Evolutionary conservation across 2,113 vertebrate species (phyloP).

Genomic region (Athene cunicularia): DNA sequence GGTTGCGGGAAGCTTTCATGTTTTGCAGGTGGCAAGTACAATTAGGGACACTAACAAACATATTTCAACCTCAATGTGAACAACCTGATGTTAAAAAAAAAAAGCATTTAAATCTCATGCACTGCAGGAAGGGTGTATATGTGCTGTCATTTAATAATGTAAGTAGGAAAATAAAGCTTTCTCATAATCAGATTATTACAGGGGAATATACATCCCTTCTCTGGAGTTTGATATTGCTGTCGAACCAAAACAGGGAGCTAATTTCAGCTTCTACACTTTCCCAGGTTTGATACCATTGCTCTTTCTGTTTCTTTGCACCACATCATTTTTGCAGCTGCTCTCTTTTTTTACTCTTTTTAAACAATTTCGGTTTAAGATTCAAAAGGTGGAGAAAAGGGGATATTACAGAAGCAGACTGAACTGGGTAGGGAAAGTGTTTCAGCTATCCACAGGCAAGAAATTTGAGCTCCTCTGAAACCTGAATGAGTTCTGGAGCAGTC

Average conservation of each 20-base stretch:
- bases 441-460: slow-evolving; percentile 26
- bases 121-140: not conserved
- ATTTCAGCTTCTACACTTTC: not conserved
- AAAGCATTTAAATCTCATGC: not conserved
- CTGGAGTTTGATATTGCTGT: not conserved
- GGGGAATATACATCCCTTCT: not conserved
- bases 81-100: not conserved
- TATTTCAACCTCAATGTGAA: not conserved
- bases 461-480: slow-evolving; percentile 48
- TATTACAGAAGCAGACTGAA: not conserved
- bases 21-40: not conserved
- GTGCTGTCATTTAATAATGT: not conserved
- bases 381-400: not conserved
- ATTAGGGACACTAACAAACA: not conserved
- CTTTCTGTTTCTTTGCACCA: not conserved
- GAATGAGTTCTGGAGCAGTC: slow-evolving; percentile 6
- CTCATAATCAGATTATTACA: not conserved
- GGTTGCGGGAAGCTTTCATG: not conserved
- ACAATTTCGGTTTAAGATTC: not conserved
- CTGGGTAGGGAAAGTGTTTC: slow-evolving; percentile 27
- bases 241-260: not conserved
- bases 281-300: not conserved
- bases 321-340: not conserved
- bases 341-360: not conserved
- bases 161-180: not conserved